Evolutionary conservation across 2,888 invertebrate genomes (phyloP), one percentile per base, ranked within the genome.

Genomic region (Stenchaetothrips biformis): DNA sequence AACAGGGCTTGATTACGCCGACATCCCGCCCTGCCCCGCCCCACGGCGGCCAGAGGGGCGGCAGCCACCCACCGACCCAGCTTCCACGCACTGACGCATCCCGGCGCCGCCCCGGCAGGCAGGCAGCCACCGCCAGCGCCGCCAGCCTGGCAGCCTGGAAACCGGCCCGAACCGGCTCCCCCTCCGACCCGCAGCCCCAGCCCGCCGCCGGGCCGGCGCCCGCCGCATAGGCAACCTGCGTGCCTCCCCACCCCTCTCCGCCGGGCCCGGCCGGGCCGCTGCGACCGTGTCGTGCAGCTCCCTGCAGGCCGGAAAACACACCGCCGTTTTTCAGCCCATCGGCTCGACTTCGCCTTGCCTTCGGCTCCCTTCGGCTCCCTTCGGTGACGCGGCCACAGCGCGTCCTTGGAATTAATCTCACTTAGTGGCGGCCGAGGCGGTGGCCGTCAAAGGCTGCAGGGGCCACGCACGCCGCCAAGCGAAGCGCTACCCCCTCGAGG

Each of bases 191-290:
- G 53, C 13, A 53, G 53, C 16, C 53, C 37, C 53, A 13, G 53
- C 53, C 16, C 53, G 53, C 37, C 67, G 67, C n/a, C 67, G 21
- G 25, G 67, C 67, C 67, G 67, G 67, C 67, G 67, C 67, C 67
- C 67, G 67, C 67, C 67, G 67, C 67, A 74, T 74, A 74, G 67
- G 67, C 67, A 74, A 74, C 67, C 67, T 25, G 11, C 67, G 67
- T 74, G 67, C 25, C 67, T 18, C 9, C 67, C 37, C 37, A 37
- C 37, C 37, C 37, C 37, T 4, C 4, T 4, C 37, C 37, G 4
- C 37, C 37, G n/a, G n/a, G n/a, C 37, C 37, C 37, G 1, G 1
- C 37, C n/a, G n/a, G 37, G 37, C 37, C 37, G 37, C 37, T 37
- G 37, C 4, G 37, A 37, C 37, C 37, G 37, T 37, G 37, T 4